Base-by-base conservation (phyloP, 2,797 vertebrate species). In the Poeciliopsis paucimaculata region DNA sequence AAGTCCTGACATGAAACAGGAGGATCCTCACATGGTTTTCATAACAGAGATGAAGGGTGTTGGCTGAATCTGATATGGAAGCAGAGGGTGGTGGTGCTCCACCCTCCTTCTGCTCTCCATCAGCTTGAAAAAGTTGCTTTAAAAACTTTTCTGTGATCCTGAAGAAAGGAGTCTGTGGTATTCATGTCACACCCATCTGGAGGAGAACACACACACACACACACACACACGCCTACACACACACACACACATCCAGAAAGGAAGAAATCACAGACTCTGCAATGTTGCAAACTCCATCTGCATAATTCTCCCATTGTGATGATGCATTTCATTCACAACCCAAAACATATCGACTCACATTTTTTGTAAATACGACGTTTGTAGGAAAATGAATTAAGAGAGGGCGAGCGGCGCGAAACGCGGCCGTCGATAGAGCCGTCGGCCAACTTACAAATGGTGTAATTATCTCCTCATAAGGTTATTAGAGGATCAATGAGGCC, bases 401-500 rank as follows among this genome's bases (percentile, higher is more conserved):
- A 86, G 87, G 84, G 89, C n/a, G 80, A 88, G 87, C 77, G 45
- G 85, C 68, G 72, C 36, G 73, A 84, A 93, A 89, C 90, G 87
- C 70, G 39, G 85, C 34, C 81, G 84, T 93, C 92, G 70, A 95
- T 94, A 93, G 75, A 9, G 82, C 92, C 88, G 84, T 53, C 71
- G 79, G 91, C 78, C 77, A 62, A 89, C 89, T 94, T 93, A 94
- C 91, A 93, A 83, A 95, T 93, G 93, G 90, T 84, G 88, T 93
- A 91, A 95, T 95, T 94, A 94, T 94, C 91, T 91, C 82, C 90
- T 92, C 91, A 88, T 93, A 84, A 91, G 90, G 91, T 93, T 93
- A 94, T 92, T 93, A 93, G 86, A 75, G 85, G 91, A 94, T 95
- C 94, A 88, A 94, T 95, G 90, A 77, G 75, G 90, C 82, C 89